Evolutionary conservation across 2,888 invertebrate species (phyloP).

Genomic region (Clepsis dumicolana): DNA sequence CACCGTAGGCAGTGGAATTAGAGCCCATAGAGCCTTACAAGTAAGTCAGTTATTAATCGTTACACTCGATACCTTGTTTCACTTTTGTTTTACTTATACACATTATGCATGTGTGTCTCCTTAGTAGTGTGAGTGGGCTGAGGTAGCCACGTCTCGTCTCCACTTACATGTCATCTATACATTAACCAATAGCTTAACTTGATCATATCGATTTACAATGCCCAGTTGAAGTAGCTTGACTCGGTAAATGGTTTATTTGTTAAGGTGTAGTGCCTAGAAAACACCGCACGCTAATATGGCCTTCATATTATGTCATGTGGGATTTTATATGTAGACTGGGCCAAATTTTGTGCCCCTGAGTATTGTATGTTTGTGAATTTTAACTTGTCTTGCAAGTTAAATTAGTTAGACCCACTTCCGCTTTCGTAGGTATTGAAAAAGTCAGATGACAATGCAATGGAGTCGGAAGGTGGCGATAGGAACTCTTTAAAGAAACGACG

Average conservation of each 20-base stretch:
- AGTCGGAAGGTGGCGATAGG: too few species aligned
- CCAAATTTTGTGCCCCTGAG: too few species aligned
- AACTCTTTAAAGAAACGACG: too few species aligned
- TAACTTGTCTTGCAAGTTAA: too few species aligned
- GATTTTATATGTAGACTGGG: too few species aligned
- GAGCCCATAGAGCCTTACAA: neutral
- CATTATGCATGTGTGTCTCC: constrained; percentile 4
- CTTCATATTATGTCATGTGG: too few species aligned
- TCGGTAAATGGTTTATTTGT: constrained; percentile 39
- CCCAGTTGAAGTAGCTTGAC: constrained; percentile 69
- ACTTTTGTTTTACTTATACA: constrained; percentile 48
- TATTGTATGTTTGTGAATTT: too few species aligned
- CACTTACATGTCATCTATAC: constrained; percentile 77
- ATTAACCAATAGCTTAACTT: constrained; percentile 83
- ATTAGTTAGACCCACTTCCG: too few species aligned
- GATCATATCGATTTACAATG: constrained; percentile 76
- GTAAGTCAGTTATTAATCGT: neutral
- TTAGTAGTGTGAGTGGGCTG: constrained; percentile 62
- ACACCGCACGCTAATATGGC: neutral
- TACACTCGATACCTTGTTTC: constrained; percentile 1
- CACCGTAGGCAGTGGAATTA: neutral
- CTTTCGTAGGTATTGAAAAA: too few species aligned
- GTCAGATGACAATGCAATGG: too few species aligned
- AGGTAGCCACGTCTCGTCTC: constrained; percentile 71
- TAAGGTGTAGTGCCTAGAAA: neutral